Base-by-base conservation (phyloP, 2,888 invertebrate species). In the Mongoloraphidia duomilia region DNA sequence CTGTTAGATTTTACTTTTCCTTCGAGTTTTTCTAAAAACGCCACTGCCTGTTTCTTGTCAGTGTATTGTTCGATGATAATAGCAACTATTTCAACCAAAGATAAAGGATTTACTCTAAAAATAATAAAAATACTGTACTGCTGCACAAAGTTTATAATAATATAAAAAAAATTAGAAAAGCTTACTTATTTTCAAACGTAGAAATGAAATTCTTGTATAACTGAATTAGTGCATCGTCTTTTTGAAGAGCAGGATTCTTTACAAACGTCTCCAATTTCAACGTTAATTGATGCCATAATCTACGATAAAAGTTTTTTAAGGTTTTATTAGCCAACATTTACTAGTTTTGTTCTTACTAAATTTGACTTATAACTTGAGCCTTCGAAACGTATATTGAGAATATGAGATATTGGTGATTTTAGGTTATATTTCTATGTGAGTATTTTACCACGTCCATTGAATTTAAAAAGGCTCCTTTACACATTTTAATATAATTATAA, bases 221-320 rank as follows among this genome's bases (percentile, higher is more conserved):
- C 59, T 87, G 83, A 49, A 92, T 75, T 17, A 91, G 69, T 57
- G 82, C 78, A 63, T 86, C 86, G 50, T 81, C 86, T 57, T 79
- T 75, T 59, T 87, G 84, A 52, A 93, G 71, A 1, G 78, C 66
- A 2, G 89, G 83, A 61, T 84, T 77, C 57, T 84, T 84, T 38
- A 95, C 85, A 61, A 95, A 84, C 46, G 75, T 74, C 50, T 79
- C 73, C 49, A 96, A 65, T 70, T 87, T 86, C 47, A 94, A 70
- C 1, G 96, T 95, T 55, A 96, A 68, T 68, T 96, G 95, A 72
- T 96, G 95, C 95, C 95, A 96, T 71, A 96, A 75, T 71, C 94
- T 88, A 70, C 50, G 73, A 74, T 63, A 58, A 51, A 55, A 55
- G 39, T 35, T 41, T 34, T 42, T 44, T 33, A 50, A 12, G 37